Evolutionary conservation across 1,140 invertebrate genomes (phyloP).

Genomic region (Phthorimaea operculella): DNA sequence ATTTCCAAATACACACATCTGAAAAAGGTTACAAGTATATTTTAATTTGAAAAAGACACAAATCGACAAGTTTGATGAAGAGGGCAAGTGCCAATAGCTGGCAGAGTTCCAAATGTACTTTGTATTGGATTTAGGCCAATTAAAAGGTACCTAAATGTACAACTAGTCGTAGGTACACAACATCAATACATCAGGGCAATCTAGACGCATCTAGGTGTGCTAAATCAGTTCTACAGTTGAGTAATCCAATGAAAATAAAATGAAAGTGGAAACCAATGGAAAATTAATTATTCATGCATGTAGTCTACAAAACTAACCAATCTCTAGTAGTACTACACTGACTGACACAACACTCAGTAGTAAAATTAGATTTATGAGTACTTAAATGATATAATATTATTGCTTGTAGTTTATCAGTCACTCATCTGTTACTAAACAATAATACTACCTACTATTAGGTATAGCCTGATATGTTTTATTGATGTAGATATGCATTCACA

Average conservation of each 20-base stretch:
- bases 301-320: too few relatives aligned
- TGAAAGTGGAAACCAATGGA: not conserved
- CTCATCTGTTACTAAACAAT: not conserved
- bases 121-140: constrained; percentile 66
- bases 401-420: not conserved
- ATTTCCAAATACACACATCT: too few relatives aligned
- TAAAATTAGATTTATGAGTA: too few relatives aligned
- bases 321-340: too few relatives aligned
- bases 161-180: constrained; percentile 25
- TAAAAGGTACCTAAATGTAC: constrained; percentile 49
- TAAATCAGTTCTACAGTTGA: constrained; percentile 39
- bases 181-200: constrained; percentile 49
- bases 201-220: constrained; percentile 38
- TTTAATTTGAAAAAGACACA: constrained; percentile 58
- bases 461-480: too few relatives aligned
- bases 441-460: too few relatives aligned
- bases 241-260: constrained; percentile 17
- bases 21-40: constrained; percentile 14
- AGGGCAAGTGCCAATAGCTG: constrained; percentile 53
- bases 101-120: constrained; percentile 54
- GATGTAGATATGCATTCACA: not conserved
- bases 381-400: too few relatives aligned
- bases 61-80: constrained; percentile 62
- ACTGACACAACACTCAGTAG: too few relatives aligned
- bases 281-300: not conserved